Conservation (phyloP, 2,888 invertebrate species). For the Tortricodes alternella region DNA sequence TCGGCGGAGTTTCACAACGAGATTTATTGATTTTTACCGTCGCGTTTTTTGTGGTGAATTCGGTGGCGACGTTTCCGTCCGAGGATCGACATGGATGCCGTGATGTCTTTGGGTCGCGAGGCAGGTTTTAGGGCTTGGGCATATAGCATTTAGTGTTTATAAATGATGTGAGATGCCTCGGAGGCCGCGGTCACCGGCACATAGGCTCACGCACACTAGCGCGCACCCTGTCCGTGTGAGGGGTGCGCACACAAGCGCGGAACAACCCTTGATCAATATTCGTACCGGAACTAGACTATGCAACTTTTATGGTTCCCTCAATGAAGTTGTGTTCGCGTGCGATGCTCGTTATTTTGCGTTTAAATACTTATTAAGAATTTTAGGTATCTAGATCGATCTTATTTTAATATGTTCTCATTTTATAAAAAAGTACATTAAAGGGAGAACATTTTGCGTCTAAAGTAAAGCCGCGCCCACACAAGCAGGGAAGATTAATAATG, state of each 20-base stretch:
- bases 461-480: no score
- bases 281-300: slow-evolving; percentile 60
- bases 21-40: slow-evolving; percentile 72
- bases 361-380: neutral
- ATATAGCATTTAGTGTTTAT: slow-evolving; percentile 50
- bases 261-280: slow-evolving; percentile 74
- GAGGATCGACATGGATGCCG: slow-evolving; percentile 39
- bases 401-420: no score
- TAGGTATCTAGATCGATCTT: no score
- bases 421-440: no score
- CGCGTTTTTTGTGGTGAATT: slow-evolving; percentile 44
- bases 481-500: no score
- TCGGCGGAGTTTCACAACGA: slow-evolving; percentile 53
- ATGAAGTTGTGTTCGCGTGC: slow-evolving; percentile 42
- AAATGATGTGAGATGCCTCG: slow-evolving; percentile 45
- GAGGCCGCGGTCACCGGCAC: slow-evolving; percentile 48
- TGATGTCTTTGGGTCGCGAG: slow-evolving; percentile 31
- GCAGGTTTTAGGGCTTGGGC: slow-evolving; percentile 36
- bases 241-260: slow-evolving; percentile 58
- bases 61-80: slow-evolving; percentile 41
- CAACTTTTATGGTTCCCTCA: slow-evolving; percentile 60
- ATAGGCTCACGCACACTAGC: slow-evolving; percentile 46
- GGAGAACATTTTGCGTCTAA: no score
- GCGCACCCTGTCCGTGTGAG: slow-evolving; percentile 40
- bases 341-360: neutral